These are phyloP conservation scores for Planococcus citri DNA, from an alignment of 1,140 invertebrate species.

Conservation along the genomic window DNA sequence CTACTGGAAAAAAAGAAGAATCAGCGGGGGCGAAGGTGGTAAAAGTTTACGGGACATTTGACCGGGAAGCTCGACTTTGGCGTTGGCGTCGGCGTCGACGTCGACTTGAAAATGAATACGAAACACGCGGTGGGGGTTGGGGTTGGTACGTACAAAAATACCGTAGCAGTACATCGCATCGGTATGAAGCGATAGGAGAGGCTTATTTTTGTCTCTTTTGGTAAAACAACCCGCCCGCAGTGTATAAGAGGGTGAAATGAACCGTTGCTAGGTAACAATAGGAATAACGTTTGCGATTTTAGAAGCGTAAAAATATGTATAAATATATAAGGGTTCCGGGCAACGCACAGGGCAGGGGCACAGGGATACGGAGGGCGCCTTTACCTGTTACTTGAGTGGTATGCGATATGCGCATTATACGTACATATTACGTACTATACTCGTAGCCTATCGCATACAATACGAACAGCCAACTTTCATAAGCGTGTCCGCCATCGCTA, in stretches of 20 bases:
- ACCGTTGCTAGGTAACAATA: slow-evolving; percentile 31
- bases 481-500: too few species aligned
- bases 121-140: neutral
- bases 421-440: too few species aligned
- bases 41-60: slow-evolving; percentile 2
- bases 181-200: neutral
- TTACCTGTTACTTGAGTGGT: too few species aligned
- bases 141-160: neutral
- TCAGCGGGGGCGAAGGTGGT: neutral
- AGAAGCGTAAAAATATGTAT: slow-evolving; percentile 19
- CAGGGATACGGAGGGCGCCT: too few species aligned
- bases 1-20: neutral
- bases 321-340: neutral
- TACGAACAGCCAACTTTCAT: too few species aligned
- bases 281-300: slow-evolving; percentile 14
- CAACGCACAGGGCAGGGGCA: neutral
- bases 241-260: slow-evolving; percentile 29
- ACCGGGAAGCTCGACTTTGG: neutral
- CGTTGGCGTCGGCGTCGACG: too few species aligned
- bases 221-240: slow-evolving; percentile 7
- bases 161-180: too few species aligned
- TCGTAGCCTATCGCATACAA: too few species aligned
- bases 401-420: too few species aligned
- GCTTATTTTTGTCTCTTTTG: slow-evolving; percentile 3
- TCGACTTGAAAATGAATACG: too few species aligned